These are phyloP conservation scores for Drosophila nasuta DNA, from an alignment of 1,140 invertebrate species.

Conservation along the genomic window DNA sequence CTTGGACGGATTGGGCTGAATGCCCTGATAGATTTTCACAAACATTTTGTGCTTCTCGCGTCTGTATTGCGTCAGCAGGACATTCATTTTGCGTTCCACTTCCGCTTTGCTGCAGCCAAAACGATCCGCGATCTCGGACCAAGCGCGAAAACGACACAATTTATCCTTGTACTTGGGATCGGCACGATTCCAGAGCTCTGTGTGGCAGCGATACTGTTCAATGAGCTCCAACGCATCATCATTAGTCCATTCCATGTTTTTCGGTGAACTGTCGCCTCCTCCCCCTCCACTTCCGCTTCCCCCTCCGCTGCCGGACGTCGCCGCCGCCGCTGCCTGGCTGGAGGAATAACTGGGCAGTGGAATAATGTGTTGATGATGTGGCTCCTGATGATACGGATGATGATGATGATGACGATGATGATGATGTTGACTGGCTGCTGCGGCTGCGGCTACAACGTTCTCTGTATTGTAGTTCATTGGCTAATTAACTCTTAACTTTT, in stretches of 20 bases:
- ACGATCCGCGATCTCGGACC: constrained; percentile 85
- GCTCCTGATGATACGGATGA: constrained; percentile 20
- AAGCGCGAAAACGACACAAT: constrained; percentile 84
- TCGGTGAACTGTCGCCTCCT: constrained; percentile 53
- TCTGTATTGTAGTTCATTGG: constrained; percentile 77
- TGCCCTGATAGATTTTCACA: constrained; percentile 82
- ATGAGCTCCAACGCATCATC: constrained; percentile 85
- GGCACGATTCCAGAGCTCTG: constrained; percentile 85
- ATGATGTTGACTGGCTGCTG: constrained; percentile 57
- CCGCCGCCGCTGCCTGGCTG: constrained; percentile 31
- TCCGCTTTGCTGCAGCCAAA: constrained; percentile 85
- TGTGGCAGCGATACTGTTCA: constrained; percentile 85
- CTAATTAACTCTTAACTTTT: constrained; percentile 18
- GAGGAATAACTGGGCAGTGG: constrained; percentile 53
- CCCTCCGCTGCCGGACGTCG: constrained; percentile 42
- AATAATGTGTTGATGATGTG: constrained; percentile 50
- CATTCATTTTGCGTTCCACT: constrained; percentile 86
- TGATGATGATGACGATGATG: constrained; percentile 18
- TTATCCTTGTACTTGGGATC: constrained; percentile 85
- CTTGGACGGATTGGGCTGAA: constrained; percentile 83
- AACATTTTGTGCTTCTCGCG: constrained; percentile 86
- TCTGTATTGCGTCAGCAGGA: constrained; percentile 85
- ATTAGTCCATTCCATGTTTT: constrained; percentile 85
- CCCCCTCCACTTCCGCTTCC: constrained; percentile 28
- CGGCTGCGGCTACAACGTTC: constrained; percentile 68